Percentiles rank a stretch among this genome's conserved stretches.
phyloP scores from a whole-genome alignment of 2,113 vertebrate genomes.

The Lichenostomus cassidix region DNA sequence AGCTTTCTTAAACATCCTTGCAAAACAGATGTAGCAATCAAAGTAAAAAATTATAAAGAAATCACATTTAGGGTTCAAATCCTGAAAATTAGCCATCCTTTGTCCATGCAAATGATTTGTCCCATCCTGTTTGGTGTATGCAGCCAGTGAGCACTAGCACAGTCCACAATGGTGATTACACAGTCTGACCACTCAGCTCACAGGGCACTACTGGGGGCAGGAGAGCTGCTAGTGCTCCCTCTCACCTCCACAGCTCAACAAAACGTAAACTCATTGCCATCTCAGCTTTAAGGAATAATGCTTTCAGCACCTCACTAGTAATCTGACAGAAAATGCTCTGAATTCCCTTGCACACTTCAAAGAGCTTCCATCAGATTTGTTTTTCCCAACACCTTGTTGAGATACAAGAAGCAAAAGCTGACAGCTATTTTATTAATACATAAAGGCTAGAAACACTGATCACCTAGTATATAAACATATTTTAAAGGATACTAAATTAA shows the following conservation, averaged over 20 bases:
- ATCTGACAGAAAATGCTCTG: not conserved
- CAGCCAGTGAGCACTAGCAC: not conserved
- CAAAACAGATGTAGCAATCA: not conserved
- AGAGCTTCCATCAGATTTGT: not conserved
- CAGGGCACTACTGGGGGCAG: not conserved
- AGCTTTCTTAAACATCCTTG: not conserved
- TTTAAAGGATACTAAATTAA: not conserved
- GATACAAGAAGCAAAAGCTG: not conserved
- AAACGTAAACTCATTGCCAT: not conserved
- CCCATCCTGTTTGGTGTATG: constrained; percentile 27
- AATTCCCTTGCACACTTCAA: not conserved
- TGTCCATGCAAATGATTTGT: constrained; percentile 6
- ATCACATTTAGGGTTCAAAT: not conserved
- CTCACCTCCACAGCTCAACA: not conserved
- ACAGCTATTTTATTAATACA: not conserved
- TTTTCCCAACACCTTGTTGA: not conserved
- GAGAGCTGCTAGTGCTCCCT: not conserved
- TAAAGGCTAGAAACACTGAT: not conserved
- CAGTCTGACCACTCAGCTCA: constrained; percentile 19
- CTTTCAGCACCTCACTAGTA: not conserved
- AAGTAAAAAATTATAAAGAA: not conserved
- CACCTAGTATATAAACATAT: not conserved
- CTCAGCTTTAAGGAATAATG: not conserved
- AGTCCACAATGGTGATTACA: not conserved
- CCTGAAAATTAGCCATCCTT: not conserved